phyloP scores from a whole-genome alignment of 1,140 invertebrate species.

The Mizuhopecten yessoensis region DNA sequence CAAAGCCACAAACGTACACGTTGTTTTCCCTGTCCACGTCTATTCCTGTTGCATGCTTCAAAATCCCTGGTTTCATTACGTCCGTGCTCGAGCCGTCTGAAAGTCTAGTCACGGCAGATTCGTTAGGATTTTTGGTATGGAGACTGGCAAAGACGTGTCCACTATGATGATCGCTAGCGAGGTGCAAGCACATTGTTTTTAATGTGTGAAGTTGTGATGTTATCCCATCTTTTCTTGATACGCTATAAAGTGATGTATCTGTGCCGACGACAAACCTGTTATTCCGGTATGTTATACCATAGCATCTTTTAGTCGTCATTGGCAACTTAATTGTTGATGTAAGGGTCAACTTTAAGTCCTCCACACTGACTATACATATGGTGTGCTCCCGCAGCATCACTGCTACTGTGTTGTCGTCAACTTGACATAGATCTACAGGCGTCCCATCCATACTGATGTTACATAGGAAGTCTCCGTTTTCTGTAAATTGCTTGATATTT shows the following conservation, averaged over 20 bases:
- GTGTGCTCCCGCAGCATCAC: background rate
- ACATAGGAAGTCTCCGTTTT: background rate
- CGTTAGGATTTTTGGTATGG: background rate
- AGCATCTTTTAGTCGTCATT: background rate
- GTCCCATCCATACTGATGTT: background rate
- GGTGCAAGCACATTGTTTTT: background rate
- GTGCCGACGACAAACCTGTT: background rate
- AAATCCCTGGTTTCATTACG: background rate
- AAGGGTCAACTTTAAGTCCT: background rate
- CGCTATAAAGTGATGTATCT: background rate
- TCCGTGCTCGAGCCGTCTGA: background rate
- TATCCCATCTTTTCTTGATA: background rate
- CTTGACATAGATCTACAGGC: background rate
- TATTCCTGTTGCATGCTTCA: background rate
- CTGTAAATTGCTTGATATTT: background rate
- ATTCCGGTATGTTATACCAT: background rate
- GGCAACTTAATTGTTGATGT: background rate
- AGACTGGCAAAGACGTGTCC: background rate
- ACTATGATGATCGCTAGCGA: background rate
- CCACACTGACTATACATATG: background rate
- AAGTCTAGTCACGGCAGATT: background rate
- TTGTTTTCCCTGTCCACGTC: background rate
- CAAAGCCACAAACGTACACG: background rate
- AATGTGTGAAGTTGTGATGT: background rate
- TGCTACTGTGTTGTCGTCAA: background rate